Evolutionary conservation across 1,140 invertebrate genomes (phyloP), one percentile per base, ranked within the genome.

Genomic region (Bombus vancouverensis): DNA sequence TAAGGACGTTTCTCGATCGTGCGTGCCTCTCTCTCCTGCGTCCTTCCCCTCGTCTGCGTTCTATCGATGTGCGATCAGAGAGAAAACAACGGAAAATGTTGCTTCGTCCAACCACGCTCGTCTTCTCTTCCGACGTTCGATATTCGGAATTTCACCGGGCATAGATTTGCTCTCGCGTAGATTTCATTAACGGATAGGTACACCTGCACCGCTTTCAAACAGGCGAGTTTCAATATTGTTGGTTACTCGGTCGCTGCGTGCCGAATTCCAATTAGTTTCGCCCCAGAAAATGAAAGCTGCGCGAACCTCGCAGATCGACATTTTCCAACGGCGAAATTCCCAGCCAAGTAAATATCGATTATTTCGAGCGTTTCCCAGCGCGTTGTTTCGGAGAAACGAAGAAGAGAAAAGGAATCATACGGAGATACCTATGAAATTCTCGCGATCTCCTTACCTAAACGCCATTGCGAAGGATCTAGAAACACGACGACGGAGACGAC

Each of bases 211-310:
- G 28, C 39, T 28, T 83, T 65, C 74, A 47, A 75, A 62, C 68
- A 76, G 79, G 53, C 32, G 79, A 84, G 65, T 84, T 87, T 78
- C 83, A 65, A 84, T 88, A 83, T 84, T 28, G 71, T 59, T 75
- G 62, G 37, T 74, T 42, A 47, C 66, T 62, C 78, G 65, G 32
- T 76, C 44, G 85, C 42, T 53, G 53, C 39, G 66, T 62, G 53
- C 53, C 65, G 28, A 37, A 44, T 68, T 72, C 37, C 86, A 84
- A 88, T 87, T 88, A 87, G 65, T 84, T 57, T 57, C 71, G 75
- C 81, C 80, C 57, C 39, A 80, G 75, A 80, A 87, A 87, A 87
- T 87, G 80, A 80, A 59, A 79, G 57, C 22, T 34, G 18, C 42
- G 10, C 5, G 57, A 39, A 83, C 79, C 83, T 78, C 71, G 37